Conservation (phyloP, 2,888 invertebrate species). For the Camptogramma bilineatum region DNA sequence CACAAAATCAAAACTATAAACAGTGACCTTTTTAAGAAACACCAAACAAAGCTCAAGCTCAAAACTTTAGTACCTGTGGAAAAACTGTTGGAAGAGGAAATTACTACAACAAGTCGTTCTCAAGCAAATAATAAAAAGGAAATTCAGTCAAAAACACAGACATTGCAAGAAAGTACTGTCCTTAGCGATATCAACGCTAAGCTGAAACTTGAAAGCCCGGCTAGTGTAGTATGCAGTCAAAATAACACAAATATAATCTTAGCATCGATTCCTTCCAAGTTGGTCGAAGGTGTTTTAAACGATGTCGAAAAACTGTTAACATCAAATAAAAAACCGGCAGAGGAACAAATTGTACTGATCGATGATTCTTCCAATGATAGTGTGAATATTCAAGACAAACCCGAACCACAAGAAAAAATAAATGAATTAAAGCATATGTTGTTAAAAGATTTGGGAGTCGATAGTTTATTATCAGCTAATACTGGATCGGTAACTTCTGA, state of each 20-base stretch:
- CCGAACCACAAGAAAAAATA: conserved; percentile 46
- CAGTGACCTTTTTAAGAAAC: conserved; percentile 51
- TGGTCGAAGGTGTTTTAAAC: conserved; percentile 19
- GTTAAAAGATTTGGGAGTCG: conserved; percentile 53
- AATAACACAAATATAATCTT: neutral
- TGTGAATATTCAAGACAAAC: conserved; percentile 14
- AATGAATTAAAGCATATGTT: conserved; percentile 54
- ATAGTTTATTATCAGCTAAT: conserved; percentile 2
- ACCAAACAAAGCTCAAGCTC: conserved; percentile 62
- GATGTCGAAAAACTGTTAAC: conserved; percentile 30
- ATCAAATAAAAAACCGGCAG: conserved; percentile 12
- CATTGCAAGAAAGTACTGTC: conserved; percentile 6
- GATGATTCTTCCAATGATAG: conserved; percentile 67
- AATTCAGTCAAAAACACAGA: neutral
- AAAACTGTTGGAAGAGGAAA: conserved; percentile 39
- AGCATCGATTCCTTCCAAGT: conserved; percentile 20
- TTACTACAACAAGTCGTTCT: conserved; percentile 9
- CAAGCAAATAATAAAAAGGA: neutral
- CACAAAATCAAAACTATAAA: conserved; percentile 53
- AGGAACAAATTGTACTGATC: conserved; percentile 53
- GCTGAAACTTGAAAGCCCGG: conserved; percentile 1
- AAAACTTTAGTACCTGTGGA: conserved; percentile 61
- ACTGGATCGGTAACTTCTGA: conserved; percentile 35
- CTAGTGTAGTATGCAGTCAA: neutral
- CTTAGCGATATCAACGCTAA: neutral